Conservation (phyloP, 2,797 vertebrate species). For the Helostoma temminkii region DNA sequence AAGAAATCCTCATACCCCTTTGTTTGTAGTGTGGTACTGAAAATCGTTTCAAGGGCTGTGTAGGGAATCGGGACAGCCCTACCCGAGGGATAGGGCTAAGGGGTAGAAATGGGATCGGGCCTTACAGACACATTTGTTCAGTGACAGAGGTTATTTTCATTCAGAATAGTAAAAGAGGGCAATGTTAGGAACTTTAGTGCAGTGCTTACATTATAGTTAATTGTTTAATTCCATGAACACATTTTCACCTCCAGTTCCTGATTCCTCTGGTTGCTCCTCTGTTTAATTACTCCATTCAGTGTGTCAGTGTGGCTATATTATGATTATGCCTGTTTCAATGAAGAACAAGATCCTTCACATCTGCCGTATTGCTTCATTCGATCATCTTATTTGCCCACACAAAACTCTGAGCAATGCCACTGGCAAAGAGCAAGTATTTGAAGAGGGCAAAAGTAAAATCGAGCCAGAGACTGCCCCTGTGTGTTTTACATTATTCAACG, state of each 20-base stretch:
- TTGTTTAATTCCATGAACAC: slow-evolving; percentile 24
- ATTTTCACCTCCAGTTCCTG: slow-evolving; percentile 17
- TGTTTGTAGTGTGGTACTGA: no score
- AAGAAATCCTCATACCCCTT: no score
- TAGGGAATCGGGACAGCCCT: no score
- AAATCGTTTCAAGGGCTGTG: no score
- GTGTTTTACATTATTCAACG: slow-evolving; percentile 84
- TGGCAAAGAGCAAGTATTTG: slow-evolving; percentile 73
- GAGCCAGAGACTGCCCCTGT: slow-evolving; percentile 75
- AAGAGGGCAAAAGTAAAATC: slow-evolving; percentile 76
- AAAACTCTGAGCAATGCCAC: slow-evolving; percentile 60
- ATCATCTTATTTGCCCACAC: slow-evolving; percentile 60
- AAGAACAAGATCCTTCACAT: slow-evolving; percentile 50
- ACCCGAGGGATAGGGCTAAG: no score
- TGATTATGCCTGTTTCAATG: slow-evolving; percentile 39
- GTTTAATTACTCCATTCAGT: slow-evolving; percentile 31
- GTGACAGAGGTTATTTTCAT: neutral
- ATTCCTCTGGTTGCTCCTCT: slow-evolving; percentile 32
- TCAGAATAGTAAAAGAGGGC: slow-evolving; percentile 3
- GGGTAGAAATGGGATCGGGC: no score
- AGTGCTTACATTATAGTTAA: slow-evolving; percentile 13
- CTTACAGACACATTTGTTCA: no score
- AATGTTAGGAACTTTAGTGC: slow-evolving; percentile 9
- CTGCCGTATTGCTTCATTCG: slow-evolving; percentile 34
- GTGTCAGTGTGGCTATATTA: slow-evolving; percentile 39